These are phyloP conservation scores for Mormyrops boulengeri DNA, from an alignment of 2,797 vertebrate species.

Conservation along the genomic window DNA sequence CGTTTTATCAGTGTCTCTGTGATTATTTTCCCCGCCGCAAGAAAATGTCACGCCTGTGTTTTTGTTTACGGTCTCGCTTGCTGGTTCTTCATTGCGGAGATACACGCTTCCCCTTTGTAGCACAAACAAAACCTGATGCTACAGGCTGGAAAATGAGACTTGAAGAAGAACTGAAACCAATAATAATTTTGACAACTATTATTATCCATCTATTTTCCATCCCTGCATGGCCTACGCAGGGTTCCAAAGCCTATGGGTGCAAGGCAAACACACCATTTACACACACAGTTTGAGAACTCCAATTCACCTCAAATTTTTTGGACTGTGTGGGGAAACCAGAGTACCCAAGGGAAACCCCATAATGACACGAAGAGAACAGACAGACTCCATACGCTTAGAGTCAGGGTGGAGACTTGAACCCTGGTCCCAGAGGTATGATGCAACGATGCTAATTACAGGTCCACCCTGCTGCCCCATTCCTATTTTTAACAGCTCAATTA, in stretches of 20 bases:
- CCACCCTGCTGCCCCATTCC: neutral
- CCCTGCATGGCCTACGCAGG: neutral
- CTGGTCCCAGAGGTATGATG: neutral
- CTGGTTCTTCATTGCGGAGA: neutral
- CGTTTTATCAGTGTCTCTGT: neutral
- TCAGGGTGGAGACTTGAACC: neutral
- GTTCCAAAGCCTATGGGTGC: neutral
- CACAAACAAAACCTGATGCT: neutral
- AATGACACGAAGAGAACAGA: neutral
- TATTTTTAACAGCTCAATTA: neutral
- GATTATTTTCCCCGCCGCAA: neutral
- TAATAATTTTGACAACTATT: neutral
- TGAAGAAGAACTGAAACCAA: neutral
- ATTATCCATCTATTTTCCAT: neutral
- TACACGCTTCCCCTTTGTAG: neutral
- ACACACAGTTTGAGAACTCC: neutral
- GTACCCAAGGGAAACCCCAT: neutral
- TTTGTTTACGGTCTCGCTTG: neutral
- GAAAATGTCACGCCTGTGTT: neutral
- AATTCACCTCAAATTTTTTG: neutral
- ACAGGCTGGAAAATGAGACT: slow-evolving; percentile 2
- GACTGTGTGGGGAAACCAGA: neutral
- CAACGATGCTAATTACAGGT: neutral
- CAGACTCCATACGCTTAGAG: neutral
- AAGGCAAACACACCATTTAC: neutral